Evolutionary conservation across 2,113 vertebrate species (phyloP), one percentile per base, ranked within the genome.

Genomic region (Paracanthobrama guichenoti): DNA sequence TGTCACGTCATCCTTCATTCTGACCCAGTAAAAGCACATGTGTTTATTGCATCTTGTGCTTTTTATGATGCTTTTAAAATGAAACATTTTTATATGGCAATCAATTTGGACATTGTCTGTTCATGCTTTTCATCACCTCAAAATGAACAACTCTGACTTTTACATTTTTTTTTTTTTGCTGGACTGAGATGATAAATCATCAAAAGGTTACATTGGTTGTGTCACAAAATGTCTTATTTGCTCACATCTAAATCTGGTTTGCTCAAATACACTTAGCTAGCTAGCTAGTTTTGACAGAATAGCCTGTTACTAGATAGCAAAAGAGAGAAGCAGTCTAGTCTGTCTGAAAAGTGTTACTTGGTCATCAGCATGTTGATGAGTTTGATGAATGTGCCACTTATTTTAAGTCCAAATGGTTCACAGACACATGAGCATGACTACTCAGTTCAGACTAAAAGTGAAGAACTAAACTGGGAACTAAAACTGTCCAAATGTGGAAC

Each of bases 111-210:
- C 44, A 39, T 39, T 24, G 46, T 24, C 64, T 83, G 2, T 62
- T 69, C 3, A 4, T 55, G 46, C 69, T 82, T 59, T 59, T 74
- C 55, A 7, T 75, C n/a, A 42, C 12, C n/a, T 66, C 13, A 18
- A 14, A 69, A 69, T 42, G 4, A 60, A 60, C 9, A 42, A 42
- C 10, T 35, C 62, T 28, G 48, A 84, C 42, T 1, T 42, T 59
- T 83, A 3, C n/a, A 62, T 5, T 78, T 81, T 10, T 2, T 48
- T 1, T 48, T 48, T 39, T 39, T 39, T 39, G 35, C 4, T 48
- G 4, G 4, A 5, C 48, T 86, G 75, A 90, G 86, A 66, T 90
- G 55, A 90, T 44, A 44, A 44, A 44, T 13, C 74, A 87, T 88
- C 83, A 86, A 39, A 60, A 39, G 28, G 39, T 7, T 20, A 46